A percentile compares a stretch with the other conserved stretches of the same genome.
Conservation (phyloP, 2,113 vertebrate genomes). For the Prunella fulvescens region DNA sequence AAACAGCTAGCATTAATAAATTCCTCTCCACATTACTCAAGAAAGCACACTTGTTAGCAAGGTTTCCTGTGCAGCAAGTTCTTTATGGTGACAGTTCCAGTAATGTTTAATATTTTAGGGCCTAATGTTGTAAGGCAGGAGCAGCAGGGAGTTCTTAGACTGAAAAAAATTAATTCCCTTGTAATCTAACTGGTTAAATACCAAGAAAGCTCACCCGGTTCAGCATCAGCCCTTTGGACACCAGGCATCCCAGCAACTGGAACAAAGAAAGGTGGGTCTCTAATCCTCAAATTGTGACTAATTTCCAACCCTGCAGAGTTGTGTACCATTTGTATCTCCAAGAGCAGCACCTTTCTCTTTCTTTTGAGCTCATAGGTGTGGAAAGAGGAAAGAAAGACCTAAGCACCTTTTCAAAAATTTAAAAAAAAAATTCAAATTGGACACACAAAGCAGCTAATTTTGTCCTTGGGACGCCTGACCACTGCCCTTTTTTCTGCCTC, state of each 20-base stretch:
- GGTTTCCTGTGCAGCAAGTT: not conserved
- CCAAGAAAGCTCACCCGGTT: not conserved
- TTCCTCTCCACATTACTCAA: not conserved
- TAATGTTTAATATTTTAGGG: not conserved
- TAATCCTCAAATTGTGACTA: constrained; percentile 13
- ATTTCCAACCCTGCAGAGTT: not conserved
- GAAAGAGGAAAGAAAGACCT: not conserved
- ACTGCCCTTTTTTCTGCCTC: not conserved
- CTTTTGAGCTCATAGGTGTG: not conserved
- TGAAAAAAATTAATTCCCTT: not conserved
- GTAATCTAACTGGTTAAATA: not conserved
- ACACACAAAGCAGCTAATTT: not conserved
- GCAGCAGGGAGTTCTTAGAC: not conserved
- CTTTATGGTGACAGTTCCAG: not conserved
- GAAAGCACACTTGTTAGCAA: not conserved
- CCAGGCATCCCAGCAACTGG: not conserved
- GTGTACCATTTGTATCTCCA: not conserved
- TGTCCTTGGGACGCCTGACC: not conserved
- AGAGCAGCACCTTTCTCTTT: not conserved
- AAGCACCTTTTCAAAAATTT: not conserved
- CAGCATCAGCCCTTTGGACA: not conserved
- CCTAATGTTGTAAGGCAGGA: not conserved
- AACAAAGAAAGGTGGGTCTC: not conserved
- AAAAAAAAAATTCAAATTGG: fast-evolving
- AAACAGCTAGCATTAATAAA: not conserved